These are phyloP conservation scores for Loris lydekkerianus DNA, from an alignment of 2,797 vertebrate species.

Conservation along the genomic window DNA sequence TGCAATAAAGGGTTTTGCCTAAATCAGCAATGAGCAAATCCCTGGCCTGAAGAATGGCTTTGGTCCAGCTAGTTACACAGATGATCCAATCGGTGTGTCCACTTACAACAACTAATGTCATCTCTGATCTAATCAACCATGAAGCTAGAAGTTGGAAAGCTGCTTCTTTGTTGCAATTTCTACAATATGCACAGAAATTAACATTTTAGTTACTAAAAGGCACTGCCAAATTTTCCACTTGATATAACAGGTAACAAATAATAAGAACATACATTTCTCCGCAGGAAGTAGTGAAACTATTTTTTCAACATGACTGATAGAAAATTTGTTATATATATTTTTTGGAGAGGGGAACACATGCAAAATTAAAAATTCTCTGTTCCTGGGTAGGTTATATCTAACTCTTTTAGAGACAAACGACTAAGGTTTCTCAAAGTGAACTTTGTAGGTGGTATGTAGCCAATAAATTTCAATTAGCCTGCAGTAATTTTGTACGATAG, in stretches of 20 bases:
- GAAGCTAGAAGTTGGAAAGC: conserved; percentile 49
- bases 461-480: conserved; percentile 49
- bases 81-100: not conserved
- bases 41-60: not conserved
- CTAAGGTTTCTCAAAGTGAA: conserved; percentile 4
- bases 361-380: conserved; percentile 39
- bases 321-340: not conserved
- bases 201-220: conserved; percentile 12
- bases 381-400: not conserved
- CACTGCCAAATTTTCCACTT: conserved; percentile 4
- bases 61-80: not conserved
- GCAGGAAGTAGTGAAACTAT: not conserved
- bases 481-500: not conserved
- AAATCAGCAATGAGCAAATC: not conserved
- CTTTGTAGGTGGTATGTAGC: not conserved
- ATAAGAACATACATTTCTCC: conserved; percentile 15
- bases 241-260: not conserved
- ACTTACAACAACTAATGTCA: conserved; percentile 35
- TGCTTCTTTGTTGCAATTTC: conserved; percentile 31
- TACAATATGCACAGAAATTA: conserved; percentile 41
- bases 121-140: conserved; percentile 52
- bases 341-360: not conserved
- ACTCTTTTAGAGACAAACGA: conserved; percentile 29
- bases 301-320: conserved; percentile 55
- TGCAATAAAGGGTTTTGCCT: not conserved